These are phyloP conservation scores for Fukomys damarensis DNA, from an alignment of 2,113 vertebrate species.

Conservation along the genomic window DNA sequence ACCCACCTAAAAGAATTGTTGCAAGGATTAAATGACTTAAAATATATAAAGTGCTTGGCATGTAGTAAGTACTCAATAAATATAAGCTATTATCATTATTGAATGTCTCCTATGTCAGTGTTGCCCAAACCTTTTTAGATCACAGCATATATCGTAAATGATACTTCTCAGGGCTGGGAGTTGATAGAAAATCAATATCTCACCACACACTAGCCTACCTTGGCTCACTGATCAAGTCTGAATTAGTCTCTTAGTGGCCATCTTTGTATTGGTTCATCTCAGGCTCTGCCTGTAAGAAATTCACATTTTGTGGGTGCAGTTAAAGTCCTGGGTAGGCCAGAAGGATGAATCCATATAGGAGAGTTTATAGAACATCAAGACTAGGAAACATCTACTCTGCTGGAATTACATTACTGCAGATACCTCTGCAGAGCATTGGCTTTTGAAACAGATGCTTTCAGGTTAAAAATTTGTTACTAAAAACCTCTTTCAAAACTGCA, in stretches of 20 bases:
- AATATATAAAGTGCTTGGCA: not conserved
- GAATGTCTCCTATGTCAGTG: not conserved
- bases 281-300: not conserved
- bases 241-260: not conserved
- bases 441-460: not conserved
- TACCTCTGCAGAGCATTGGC: not conserved
- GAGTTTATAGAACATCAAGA: not conserved
- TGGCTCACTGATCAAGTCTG: not conserved
- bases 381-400: not conserved
- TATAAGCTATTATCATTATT: not conserved
- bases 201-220: not conserved
- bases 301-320: not conserved
- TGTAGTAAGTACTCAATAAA: not conserved
- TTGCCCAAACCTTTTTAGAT: not conserved
- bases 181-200: not conserved
- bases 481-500: not conserved
- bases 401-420: not conserved
- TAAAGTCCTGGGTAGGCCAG: not conserved
- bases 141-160: not conserved
- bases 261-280: not conserved
- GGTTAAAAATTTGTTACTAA: not conserved
- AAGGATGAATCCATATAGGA: not conserved
- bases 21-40: not conserved
- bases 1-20: not conserved
- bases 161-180: not conserved